Evolutionary conservation across 2,797 vertebrate species (phyloP).

Genomic region (Microctenopoma stevenorrisi): DNA sequence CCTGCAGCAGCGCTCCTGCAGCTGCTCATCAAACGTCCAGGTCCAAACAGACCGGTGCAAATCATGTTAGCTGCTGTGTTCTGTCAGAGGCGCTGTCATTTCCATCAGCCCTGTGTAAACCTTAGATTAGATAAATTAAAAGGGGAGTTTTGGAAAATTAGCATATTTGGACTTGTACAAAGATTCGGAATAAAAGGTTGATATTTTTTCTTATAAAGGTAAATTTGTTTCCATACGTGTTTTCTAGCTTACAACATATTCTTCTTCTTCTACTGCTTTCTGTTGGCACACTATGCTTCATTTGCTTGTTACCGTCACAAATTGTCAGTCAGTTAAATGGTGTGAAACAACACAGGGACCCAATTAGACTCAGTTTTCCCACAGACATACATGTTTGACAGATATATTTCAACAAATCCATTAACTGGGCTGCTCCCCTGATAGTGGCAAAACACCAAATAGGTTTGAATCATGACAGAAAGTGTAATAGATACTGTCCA

Average conservation of each 20-base stretch:
- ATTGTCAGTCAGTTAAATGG: background rate
- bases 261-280: background rate
- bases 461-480: conserved; percentile 15
- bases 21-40: conserved; percentile 28
- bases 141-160: background rate
- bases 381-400: background rate
- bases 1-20: conserved; percentile 30
- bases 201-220: background rate
- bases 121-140: background rate
- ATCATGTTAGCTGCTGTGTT: background rate
- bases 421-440: background rate
- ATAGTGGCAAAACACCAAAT: background rate
- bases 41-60: conserved; percentile 25
- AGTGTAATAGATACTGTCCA: conserved; percentile 41
- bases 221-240: background rate
- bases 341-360: background rate
- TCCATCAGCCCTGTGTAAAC: background rate
- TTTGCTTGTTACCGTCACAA: background rate
- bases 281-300: background rate
- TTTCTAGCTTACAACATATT: background rate
- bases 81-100: conserved; percentile 2
- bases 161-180: background rate
- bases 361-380: background rate
- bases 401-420: conserved; percentile 1
- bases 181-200: background rate